Conservation (phyloP, 2,797 vertebrate species). For the Atherinosoma microstoma region DNA sequence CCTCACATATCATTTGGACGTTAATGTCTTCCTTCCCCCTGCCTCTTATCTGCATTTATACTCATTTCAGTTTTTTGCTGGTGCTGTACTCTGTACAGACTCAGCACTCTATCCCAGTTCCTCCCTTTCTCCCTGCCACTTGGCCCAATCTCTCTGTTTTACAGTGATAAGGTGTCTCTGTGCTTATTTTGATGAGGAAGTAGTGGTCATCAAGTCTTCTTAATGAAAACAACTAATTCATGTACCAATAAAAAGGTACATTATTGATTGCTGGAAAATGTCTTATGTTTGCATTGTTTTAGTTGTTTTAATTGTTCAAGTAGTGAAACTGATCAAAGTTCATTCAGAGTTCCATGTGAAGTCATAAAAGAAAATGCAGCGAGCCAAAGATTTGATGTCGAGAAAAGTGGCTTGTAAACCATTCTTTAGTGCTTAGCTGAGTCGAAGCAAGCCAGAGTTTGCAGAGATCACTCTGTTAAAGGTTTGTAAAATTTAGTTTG, state of each 20-base stretch:
- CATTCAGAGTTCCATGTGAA: no score
- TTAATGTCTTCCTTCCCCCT: conserved; percentile 36
- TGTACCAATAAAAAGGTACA: background rate
- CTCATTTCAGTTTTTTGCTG: conserved; percentile 8
- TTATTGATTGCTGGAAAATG: background rate
- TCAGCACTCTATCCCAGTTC: background rate
- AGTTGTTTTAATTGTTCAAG: no score
- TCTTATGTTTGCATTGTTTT: no score
- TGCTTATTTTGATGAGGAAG: background rate
- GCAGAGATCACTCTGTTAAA: no score
- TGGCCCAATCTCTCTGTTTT: background rate
- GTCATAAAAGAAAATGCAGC: no score
- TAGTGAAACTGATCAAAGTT: no score
- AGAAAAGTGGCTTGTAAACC: no score
- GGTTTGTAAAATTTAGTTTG: no score
- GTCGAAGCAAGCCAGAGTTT: no score
- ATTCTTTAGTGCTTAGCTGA: no score
- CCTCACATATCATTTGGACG: conserved; percentile 38
- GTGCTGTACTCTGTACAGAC: background rate
- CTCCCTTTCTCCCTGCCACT: background rate
- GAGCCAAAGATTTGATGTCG: no score
- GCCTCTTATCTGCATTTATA: conserved; percentile 5
- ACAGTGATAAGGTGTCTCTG: background rate
- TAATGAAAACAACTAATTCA: background rate
- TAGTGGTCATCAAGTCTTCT: background rate